Conservation (phyloP, 2,113 vertebrate species). For the Aplodontia rufa region DNA sequence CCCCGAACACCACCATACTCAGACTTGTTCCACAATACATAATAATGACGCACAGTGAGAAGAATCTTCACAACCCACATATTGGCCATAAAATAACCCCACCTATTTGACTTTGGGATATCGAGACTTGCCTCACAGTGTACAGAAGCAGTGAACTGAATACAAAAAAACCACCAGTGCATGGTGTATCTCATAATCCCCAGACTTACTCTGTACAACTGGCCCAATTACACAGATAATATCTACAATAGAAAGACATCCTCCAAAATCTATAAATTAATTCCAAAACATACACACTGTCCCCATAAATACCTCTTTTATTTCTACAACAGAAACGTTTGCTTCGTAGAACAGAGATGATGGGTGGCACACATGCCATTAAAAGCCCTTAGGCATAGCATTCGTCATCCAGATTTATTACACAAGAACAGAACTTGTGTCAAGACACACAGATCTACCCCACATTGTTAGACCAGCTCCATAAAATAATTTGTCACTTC, state of each 20-base stretch:
- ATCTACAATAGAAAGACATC: background rate
- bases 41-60: background rate
- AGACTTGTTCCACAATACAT: background rate
- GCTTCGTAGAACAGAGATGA: background rate
- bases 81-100: background rate
- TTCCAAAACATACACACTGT: background rate
- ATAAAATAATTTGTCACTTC: background rate
- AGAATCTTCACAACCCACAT: background rate
- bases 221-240: background rate
- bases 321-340: background rate
- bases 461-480: background rate
- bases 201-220: background rate
- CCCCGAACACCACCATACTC: background rate
- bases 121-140: background rate
- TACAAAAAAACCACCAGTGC: background rate
- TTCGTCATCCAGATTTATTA: background rate
- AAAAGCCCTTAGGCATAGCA: background rate
- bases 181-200: background rate
- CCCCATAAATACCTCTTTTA: background rate
- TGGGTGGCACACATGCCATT: too few species aligned
- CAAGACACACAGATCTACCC: background rate
- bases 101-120: background rate
- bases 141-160: background rate
- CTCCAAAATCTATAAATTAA: background rate
- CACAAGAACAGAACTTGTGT: background rate